Conservation (phyloP, 2,113 vertebrate species). For the zebrafish (Danio rerio) region DNA sequence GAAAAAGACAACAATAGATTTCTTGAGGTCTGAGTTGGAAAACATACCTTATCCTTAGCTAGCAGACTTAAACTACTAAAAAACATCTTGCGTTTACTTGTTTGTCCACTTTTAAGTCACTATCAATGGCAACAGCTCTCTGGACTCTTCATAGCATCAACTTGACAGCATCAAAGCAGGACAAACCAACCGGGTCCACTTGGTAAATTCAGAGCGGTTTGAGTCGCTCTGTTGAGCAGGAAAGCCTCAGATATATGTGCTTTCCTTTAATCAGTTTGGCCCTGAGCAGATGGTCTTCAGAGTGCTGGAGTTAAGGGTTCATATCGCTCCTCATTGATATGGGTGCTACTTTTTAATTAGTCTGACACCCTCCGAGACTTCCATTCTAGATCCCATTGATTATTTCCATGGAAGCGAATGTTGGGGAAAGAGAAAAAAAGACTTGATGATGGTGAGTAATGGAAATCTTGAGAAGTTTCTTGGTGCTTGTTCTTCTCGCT, state of each 20-base stretch:
- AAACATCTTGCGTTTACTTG: too few species aligned
- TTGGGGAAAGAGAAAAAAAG: neutral
- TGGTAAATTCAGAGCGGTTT: neutral
- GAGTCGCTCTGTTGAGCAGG: neutral
- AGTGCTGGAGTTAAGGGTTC: conserved; percentile 8
- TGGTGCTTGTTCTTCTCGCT: neutral
- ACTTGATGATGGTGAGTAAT: neutral
- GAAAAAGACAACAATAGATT: too few species aligned
- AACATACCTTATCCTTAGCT: neutral
- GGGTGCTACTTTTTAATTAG: conserved; percentile 43
- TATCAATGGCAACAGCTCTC: too few species aligned
- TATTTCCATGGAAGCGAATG: neutral
- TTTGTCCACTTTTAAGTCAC: too few species aligned
- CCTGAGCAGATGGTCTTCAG: conserved; percentile 12
- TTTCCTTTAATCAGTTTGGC: conserved; percentile 18
- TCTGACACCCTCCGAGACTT: conserved; percentile 14
- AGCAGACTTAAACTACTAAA: too few species aligned
- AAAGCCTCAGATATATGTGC: neutral
- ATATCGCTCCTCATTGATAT: conserved; percentile 20
- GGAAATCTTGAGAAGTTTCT: conserved; percentile 1
- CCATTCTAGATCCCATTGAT: conserved; percentile 32
- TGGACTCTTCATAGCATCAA: neutral
- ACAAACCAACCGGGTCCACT: neutral
- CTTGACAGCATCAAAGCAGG: neutral
- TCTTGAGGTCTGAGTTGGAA: too few species aligned